Percentiles rank a stretch among this genome's conserved stretches.
These are phyloP conservation scores for Amphiprion percula DNA, from an alignment of 2,113 vertebrate genomes.

Conservation along the genomic window DNA sequence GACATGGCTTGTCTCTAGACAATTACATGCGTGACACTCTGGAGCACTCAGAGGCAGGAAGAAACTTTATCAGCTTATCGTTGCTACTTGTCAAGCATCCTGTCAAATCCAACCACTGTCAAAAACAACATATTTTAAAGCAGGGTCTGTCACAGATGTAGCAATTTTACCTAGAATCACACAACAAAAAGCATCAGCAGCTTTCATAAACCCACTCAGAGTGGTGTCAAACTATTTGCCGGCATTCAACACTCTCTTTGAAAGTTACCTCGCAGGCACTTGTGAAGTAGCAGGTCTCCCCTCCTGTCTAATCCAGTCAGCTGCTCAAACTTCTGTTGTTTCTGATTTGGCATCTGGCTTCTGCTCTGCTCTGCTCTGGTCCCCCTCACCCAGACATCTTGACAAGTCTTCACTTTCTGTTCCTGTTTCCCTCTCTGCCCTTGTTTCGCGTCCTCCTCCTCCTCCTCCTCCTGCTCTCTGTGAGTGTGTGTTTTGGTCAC, in stretches of 20 bases:
- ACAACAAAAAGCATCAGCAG: conserved; percentile 23
- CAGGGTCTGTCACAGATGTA: not conserved
- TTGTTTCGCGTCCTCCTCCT: conserved; percentile 62
- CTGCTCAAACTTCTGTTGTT: conserved; percentile 55
- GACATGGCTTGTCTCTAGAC: not conserved
- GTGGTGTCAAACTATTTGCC: conserved; percentile 31
- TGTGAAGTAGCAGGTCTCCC: conserved; percentile 53
- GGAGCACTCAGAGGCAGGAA: conserved; percentile 20
- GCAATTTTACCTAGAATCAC: not conserved
- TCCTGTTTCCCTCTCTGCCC: conserved; percentile 74
- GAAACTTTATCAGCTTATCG: conserved; percentile 23
- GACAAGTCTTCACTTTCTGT: conserved; percentile 81
- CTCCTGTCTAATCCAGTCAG: conserved; percentile 63
- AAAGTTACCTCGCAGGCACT: conserved; percentile 70
- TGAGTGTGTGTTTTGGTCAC: conserved; percentile 66
- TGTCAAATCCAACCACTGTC: conserved; percentile 35
- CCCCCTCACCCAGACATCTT: conserved; percentile 70
- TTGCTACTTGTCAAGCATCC: conserved; percentile 44
- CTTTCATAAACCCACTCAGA: conserved; percentile 36
- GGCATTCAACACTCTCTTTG: conserved; percentile 38
- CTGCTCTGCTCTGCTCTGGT: conserved; percentile 56
- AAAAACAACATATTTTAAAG: conserved; percentile 9
- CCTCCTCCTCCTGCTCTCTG: conserved; percentile 29
- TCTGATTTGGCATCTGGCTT: conserved; percentile 58
- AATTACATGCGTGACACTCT: not conserved